Percentiles rank a stretch among this genome's conserved stretches.
phyloP scores from a whole-genome alignment of 2,113 vertebrate species.

The Hypocryptadius cinnamomeus region DNA sequence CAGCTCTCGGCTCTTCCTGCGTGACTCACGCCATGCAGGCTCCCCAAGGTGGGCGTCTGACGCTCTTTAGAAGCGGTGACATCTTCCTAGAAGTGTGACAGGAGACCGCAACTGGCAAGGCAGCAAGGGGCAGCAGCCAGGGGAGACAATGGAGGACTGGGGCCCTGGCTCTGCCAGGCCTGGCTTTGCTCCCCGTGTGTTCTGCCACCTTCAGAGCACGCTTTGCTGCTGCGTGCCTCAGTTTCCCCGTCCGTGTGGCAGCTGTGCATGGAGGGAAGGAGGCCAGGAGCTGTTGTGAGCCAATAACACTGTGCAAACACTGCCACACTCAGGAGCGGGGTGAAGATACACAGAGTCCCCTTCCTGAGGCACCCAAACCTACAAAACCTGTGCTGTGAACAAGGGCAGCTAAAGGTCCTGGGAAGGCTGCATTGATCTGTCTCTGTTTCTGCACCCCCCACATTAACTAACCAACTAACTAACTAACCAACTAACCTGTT shows the following conservation, averaged over 20 bases:
- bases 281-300: neutral
- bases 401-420: neutral
- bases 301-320: constrained; percentile 37
- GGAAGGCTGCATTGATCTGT: neutral
- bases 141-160: neutral
- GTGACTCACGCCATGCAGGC: neutral
- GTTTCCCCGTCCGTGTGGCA: neutral
- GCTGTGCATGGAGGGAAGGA: neutral
- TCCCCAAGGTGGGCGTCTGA: neutral
- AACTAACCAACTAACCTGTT: neutral
- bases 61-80: neutral
- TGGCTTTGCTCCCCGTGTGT: neutral
- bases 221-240: neutral
- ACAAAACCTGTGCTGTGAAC: neutral
- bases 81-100: neutral
- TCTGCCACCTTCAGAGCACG: neutral
- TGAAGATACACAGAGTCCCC: constrained; percentile 37
- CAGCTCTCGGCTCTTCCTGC: neutral
- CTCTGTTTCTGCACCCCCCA: neutral
- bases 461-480: neutral
- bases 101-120: neutral
- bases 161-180: neutral
- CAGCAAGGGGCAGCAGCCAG: fast-evolving
- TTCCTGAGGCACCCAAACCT: neutral
- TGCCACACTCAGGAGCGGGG: constrained; percentile 52